These are phyloP conservation scores for Oncorhynchus mykiss DNA, from an alignment of 2,113 vertebrate genomes.

Conservation along the genomic window DNA sequence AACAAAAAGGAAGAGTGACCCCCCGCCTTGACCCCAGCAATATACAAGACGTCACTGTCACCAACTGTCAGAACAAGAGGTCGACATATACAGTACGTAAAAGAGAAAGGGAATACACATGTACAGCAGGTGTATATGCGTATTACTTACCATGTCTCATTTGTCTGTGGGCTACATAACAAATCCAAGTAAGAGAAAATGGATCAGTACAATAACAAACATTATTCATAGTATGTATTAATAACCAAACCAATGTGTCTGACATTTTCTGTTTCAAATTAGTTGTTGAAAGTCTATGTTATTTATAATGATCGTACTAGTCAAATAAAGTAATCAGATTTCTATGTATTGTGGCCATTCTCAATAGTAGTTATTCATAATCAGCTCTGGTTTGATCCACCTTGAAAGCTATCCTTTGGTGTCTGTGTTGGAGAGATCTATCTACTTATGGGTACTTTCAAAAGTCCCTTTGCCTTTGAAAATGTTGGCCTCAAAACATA, in stretches of 20 bases:
- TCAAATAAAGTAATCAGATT: neutral
- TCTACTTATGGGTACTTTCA: neutral
- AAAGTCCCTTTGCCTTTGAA: neutral
- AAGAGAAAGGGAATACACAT: conserved; percentile 49
- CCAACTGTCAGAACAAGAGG: conserved; percentile 1
- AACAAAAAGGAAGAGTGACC: conserved; percentile 18
- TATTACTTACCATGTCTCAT: conserved; percentile 69
- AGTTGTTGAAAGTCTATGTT: neutral
- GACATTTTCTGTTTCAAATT: too few relatives aligned
- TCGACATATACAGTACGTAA: neutral
- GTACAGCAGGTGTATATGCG: conserved; percentile 50
- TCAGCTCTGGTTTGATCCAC: neutral
- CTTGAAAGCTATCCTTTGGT: neutral
- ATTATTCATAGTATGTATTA: neutral
- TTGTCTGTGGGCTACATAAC: conserved; percentile 67
- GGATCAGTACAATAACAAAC: conserved; percentile 49
- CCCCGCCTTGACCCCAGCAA: conserved; percentile 39
- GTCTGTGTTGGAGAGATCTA: neutral
- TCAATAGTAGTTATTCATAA: neutral
- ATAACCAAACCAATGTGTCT: neutral
- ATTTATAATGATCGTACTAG: neutral
- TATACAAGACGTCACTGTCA: conserved; percentile 10
- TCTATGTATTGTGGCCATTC: neutral
- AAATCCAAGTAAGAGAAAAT: conserved; percentile 68
- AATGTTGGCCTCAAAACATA: neutral